phyloP scores from a whole-genome alignment of 2,113 vertebrate species.

The rat (Rattus norvegicus) region DNA sequence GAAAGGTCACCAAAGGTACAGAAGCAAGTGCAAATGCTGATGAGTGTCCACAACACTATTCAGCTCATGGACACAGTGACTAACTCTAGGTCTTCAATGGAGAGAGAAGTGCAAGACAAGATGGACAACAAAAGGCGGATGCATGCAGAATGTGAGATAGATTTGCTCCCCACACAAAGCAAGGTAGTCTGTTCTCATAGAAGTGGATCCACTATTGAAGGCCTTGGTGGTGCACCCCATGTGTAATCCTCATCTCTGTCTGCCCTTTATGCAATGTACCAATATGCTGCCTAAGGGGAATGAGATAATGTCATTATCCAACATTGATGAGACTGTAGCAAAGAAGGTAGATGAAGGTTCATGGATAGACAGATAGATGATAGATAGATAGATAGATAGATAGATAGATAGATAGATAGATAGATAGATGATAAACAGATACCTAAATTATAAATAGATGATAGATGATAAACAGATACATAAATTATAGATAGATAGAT shows the following conservation, averaged over 20 bases:
- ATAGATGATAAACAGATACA: no score
- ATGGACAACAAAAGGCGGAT: neutral
- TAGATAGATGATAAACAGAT: neutral
- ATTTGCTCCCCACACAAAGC: neutral
- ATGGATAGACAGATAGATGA: neutral
- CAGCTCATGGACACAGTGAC: neutral
- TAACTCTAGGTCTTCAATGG: neutral
- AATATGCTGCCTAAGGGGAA: neutral
- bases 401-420: neutral
- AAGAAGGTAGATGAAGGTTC: neutral
- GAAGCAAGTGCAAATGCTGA: neutral
- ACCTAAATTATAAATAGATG: neutral
- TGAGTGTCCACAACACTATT: neutral
- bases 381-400: neutral
- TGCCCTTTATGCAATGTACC: neutral
- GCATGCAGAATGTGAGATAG: neutral
- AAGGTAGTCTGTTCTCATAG: neutral
- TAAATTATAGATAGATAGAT: neutral
- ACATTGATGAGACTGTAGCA: neutral
- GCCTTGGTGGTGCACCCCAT: neutral
- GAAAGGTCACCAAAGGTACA: neutral
- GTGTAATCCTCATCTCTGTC: neutral
- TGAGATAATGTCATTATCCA: neutral
- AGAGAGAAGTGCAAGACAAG: neutral
- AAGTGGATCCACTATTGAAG: neutral